Evolutionary conservation across 2,113 vertebrate species (phyloP).

Genomic region (Pedionomus torquatus): DNA sequence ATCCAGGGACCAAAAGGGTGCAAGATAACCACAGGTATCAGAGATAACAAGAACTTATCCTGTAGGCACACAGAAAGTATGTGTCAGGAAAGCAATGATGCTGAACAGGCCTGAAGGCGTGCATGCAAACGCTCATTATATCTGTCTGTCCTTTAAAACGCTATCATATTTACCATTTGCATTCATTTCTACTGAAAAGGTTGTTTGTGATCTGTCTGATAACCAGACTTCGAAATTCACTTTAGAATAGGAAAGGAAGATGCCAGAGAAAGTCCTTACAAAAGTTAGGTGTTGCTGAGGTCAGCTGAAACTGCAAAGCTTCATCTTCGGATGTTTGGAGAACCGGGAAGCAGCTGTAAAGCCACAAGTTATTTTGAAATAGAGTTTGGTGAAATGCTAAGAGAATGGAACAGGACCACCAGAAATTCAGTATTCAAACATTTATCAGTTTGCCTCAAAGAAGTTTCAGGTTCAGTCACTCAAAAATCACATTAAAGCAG

Average conservation of each 20-base stretch:
- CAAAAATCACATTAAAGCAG: not conserved
- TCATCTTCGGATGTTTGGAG: not conserved
- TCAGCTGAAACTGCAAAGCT: not conserved
- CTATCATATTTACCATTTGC: not conserved
- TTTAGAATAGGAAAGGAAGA: not conserved
- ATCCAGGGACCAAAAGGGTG: not conserved
- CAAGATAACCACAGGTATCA: not conserved
- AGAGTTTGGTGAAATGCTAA: not conserved
- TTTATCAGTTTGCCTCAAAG: not conserved
- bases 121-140: not conserved
- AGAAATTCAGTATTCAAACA: not conserved
- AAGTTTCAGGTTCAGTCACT: not conserved
- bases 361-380: not conserved
- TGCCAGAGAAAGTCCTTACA: not conserved
- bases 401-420: not conserved
- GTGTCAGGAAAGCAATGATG: not conserved
- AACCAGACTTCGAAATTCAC: not conserved
- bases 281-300: not conserved
- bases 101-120: not conserved
- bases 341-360: not conserved
- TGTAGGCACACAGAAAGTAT: not conserved
- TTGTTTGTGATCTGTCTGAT: not conserved
- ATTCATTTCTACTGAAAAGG: not conserved
- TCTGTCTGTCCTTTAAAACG: not conserved
- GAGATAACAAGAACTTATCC: not conserved